Evolutionary conservation across 2,797 vertebrate species (phyloP).

Genomic region (Macropodus opercularis): DNA sequence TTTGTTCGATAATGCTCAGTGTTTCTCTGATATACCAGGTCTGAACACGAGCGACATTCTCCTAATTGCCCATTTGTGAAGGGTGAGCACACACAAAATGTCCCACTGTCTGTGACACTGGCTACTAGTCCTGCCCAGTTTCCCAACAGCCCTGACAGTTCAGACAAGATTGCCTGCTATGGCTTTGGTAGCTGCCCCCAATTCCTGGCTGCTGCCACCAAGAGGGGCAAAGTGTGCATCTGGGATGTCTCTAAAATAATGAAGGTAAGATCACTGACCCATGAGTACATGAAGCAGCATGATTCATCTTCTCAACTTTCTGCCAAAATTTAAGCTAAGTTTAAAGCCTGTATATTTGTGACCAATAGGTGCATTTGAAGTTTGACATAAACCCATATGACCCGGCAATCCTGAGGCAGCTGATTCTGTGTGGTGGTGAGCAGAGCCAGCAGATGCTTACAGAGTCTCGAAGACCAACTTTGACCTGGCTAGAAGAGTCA

Average conservation of each 20-base stretch:
- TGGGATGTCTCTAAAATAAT: constrained; percentile 99
- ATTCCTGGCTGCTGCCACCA: constrained; percentile 96
- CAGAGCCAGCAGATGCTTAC: constrained; percentile 84
- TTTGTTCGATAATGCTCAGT: neutral
- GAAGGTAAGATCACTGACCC: constrained; percentile 84
- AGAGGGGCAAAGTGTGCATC: constrained; percentile 96
- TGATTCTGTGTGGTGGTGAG: constrained; percentile 89
- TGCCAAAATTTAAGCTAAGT: neutral
- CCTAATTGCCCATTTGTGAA: constrained; percentile 99
- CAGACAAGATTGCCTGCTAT: constrained; percentile 95
- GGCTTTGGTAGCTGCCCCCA: constrained; percentile 98
- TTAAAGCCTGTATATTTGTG: neutral
- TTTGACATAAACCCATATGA: constrained; percentile 98
- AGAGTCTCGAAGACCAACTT: constrained; percentile 91
- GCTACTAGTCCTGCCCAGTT: constrained; percentile 97
- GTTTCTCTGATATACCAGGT: constrained; percentile 79
- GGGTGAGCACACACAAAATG: constrained; percentile 98
- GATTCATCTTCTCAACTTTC: neutral
- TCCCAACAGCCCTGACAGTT: constrained; percentile 90
- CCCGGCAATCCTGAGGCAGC: constrained; percentile 92
- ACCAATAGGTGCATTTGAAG: constrained; percentile 92
- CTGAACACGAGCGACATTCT: constrained; percentile 98
- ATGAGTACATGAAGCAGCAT: rapidly evolving
- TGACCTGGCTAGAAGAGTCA: constrained; percentile 96
- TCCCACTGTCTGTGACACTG: constrained; percentile 95